Evolutionary conservation across 2,888 invertebrate genomes (phyloP).

Genomic region (Craniophora ligustri): DNA sequence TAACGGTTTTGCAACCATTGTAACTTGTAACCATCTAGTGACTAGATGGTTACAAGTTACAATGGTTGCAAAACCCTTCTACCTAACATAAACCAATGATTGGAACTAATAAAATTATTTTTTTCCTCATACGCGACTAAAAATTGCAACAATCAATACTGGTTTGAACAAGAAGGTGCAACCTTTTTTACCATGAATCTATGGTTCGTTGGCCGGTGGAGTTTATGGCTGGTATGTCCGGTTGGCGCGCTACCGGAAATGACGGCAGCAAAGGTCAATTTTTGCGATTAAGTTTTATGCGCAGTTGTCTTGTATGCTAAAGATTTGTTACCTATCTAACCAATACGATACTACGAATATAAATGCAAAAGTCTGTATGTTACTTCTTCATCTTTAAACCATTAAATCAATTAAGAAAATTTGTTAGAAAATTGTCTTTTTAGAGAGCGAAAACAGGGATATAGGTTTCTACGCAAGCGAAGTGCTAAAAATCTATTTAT

Average conservation of each 20-base stretch:
- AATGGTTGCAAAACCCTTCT: not conserved
- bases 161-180: conserved; percentile 29
- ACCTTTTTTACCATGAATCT: conserved; percentile 37
- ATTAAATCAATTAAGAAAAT: too few species aligned
- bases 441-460: too few species aligned
- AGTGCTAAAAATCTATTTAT: too few species aligned
- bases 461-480: too few species aligned
- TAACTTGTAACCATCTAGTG: not conserved
- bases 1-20: not conserved
- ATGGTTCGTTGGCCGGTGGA: conserved; percentile 46
- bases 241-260: conserved; percentile 53
- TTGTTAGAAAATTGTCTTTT: too few species aligned
- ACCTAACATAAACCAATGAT: not conserved
- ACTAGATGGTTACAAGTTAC: not conserved
- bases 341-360: too few species aligned
- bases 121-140: conserved; percentile 16
- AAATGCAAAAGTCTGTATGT: too few species aligned
- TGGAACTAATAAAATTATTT: conserved; percentile 4
- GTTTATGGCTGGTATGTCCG: conserved; percentile 69
- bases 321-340: too few species aligned
- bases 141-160: conserved; percentile 43
- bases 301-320: too few species aligned
- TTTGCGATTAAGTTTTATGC: conserved; percentile 15
- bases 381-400: too few species aligned
- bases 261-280: conserved; percentile 56